phyloP scores from a whole-genome alignment of 1,140 invertebrate genomes.

The Steinernema feltiae region DNA sequence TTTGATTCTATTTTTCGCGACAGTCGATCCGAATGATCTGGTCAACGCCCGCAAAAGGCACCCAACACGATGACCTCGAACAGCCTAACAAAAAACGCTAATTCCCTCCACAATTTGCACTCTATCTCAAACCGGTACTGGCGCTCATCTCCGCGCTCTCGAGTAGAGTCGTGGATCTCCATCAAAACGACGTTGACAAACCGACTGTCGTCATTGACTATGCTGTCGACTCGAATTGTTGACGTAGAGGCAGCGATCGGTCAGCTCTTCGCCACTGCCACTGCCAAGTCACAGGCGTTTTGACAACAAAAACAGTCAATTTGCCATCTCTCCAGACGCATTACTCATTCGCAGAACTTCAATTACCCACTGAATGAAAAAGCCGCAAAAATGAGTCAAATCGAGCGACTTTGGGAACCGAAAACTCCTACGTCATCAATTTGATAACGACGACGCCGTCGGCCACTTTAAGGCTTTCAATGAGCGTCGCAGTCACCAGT shows the following conservation, averaged over 20 bases:
- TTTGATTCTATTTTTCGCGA: too few species aligned
- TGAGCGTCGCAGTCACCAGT: neutral
- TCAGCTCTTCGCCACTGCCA: neutral
- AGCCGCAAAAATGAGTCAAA: neutral
- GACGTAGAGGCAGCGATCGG: neutral
- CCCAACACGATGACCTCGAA: too few species aligned
- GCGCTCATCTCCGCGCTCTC: neutral
- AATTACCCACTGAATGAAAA: neutral
- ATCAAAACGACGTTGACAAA: slow-evolving; percentile 2
- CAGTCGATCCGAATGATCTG: too few species aligned
- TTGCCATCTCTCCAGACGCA: neutral
- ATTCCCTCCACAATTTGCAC: neutral
- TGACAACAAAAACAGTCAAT: neutral
- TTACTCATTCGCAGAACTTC: neutral
- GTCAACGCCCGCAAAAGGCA: too few species aligned
- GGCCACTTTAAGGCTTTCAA: neutral
- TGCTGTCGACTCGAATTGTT: neutral
- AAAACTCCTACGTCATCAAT: slow-evolving; percentile 2
- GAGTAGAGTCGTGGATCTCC: neutral
- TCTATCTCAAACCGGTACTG: neutral
- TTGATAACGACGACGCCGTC: neutral
- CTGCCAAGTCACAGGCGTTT: neutral
- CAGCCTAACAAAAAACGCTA: neutral
- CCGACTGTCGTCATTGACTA: neutral
- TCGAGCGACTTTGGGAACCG: neutral